Conservation (phyloP, 2,113 vertebrate species). For the Leptobrachium ailaonicum region DNA sequence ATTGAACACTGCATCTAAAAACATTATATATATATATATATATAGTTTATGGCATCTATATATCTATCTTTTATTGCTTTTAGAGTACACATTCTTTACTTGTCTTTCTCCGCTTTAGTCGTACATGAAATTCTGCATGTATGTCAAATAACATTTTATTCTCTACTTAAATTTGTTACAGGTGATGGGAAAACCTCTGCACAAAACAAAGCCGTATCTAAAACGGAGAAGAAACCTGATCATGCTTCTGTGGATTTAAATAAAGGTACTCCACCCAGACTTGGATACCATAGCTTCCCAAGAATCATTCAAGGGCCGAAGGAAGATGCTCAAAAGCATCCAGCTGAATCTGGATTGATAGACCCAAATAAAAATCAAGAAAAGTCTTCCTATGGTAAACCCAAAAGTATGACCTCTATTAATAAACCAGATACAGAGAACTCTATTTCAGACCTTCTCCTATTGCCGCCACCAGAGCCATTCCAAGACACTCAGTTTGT, state of each 20-base stretch:
- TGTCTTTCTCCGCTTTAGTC: too few species aligned
- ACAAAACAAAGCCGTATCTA: accelerated
- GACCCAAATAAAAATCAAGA: not conserved
- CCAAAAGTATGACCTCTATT: constrained; percentile 27
- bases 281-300: constrained; percentile 55
- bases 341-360: not conserved
- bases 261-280: constrained; percentile 48
- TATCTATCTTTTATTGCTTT: too few species aligned
- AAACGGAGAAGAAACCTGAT: constrained; percentile 32
- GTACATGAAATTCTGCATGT: too few species aligned
- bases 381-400: constrained; percentile 25
- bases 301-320: constrained; percentile 54
- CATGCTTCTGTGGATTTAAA: constrained; percentile 20
- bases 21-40: too few species aligned
- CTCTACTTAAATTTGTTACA: constrained; percentile 59
- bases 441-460: constrained; percentile 1
- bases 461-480: constrained; percentile 59
- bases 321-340: not conserved
- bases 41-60: too few species aligned
- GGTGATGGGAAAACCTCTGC: constrained; percentile 37
- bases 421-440: not conserved
- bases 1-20: too few species aligned
- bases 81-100: too few species aligned
- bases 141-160: not conserved
- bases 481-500: constrained; percentile 54